Evolutionary conservation across 2,113 vertebrate genomes (phyloP), one percentile per base, ranked within the genome.

Genomic region (Uropsilus gracilis): DNA sequence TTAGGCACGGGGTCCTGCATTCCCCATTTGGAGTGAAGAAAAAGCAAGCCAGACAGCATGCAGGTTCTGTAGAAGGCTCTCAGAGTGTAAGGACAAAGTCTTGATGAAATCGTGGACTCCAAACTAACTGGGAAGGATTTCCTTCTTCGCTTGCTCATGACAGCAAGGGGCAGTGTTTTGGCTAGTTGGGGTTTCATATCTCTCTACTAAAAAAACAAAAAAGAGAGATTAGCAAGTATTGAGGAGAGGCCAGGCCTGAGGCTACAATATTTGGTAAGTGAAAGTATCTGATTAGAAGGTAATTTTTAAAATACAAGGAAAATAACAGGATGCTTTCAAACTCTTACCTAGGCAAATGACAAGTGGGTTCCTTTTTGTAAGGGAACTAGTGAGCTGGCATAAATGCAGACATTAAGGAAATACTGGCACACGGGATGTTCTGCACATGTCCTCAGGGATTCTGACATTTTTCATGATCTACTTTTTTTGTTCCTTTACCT

Each of bases 221-320:
- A 89, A 30, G 63, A 84, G 75, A 89, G 95, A 96, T 96, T 95
- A 97, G 63, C 10, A 32, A 87, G 75, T 34, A 80, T 80, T 87
- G 64, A 88, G 53, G 48, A 86, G 48, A 94, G 88, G 93, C 89
- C 39, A 90, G 53, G 87, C 73, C 94, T 37, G 4, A 0, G 90
- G 90, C 59, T 68, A 91, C 76, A 90, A 80, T 66, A 71, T 39
- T 87, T 96, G 94, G 94, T 92, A 90, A 53, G 87, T 34, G 61
- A 72, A 26, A 44, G 18, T 28, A 34, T 75, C 64, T 94, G 86
- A 94, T 93, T 83, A 95, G 86, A 96, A 86, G 72, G 46, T 61
- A 72, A 92, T 55, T 75, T 55, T 0, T 44, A 81, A 63, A 71
- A 69, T 30, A 75, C 42, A 75, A 61, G 48, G 64, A 96, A 96